Evolutionary conservation across 2,888 invertebrate species (phyloP), one percentile per base, ranked within the genome.

Genomic region (Rhopalosiphum nymphaeae): DNA sequence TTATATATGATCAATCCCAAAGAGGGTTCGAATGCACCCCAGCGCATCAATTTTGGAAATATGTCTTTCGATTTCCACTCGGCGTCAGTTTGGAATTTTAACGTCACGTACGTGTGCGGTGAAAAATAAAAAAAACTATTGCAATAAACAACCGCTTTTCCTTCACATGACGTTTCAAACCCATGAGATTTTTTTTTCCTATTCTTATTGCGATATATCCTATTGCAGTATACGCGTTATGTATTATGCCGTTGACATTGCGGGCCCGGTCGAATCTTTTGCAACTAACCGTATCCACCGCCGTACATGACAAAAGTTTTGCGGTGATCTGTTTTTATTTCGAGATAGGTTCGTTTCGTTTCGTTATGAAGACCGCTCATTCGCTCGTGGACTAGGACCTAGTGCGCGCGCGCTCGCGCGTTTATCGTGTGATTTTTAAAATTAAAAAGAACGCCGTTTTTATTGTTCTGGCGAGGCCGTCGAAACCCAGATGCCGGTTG

Each of bases 401-500:
- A 78, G 21, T 21, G 36, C 36, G 36, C 78, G 36, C 78, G 21
- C 78, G 36, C 78, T 21, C 78, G 21, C 78, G 36, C 21, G 78
- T 78, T 78, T 36, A 78, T 78, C 78, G 67, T 78, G 89, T 42
- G 67, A 88, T 89, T 93, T 89, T 89, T 78, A 25, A 92, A 91
- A 91, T 61, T 86, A 86, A 91, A 92, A 92, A 61, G 44, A 92
- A 92, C 88, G 78, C 36, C 29, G 67, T 36, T 93, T 61, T 92
- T 88, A 61, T 84, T 93, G 89, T 89, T 88, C 57, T n/a, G 57
- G 57, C 56, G 90, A 36, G 85, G 61, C 57, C 94, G 89, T 49
- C 93, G 42, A 91, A 57, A 90, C 90, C 90, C 94, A 94, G 94
- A 94, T 91, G 94, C 61, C 94, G 94, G 90, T 86, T 49, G 94